These are phyloP conservation scores for Athalia circularis DNA, from an alignment of 2,888 invertebrate species.

Conservation along the genomic window DNA sequence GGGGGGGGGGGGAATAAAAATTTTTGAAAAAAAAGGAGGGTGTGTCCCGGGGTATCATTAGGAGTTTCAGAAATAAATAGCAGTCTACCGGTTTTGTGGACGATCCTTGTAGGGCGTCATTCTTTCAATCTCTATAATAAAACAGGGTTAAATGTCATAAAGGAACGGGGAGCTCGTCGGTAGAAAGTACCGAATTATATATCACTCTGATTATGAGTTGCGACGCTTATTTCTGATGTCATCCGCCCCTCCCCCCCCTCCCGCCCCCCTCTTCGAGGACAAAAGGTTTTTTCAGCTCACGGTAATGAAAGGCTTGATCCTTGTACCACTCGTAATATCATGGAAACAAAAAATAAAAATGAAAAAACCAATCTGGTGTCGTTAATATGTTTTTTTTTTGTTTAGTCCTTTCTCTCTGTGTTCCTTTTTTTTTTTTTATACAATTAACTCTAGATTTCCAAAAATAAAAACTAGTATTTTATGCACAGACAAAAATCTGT, in stretches of 20 bases:
- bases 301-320: constrained; percentile 64
- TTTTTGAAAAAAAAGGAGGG: background rate
- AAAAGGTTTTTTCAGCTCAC: constrained; percentile 60
- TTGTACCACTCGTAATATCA: constrained; percentile 47
- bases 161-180: too few species aligned
- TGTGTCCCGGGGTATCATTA: background rate
- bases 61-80: background rate
- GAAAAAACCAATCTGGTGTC: too few species aligned
- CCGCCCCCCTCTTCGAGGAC: constrained; percentile 51
- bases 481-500: too few species aligned
- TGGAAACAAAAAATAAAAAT: too few species aligned
- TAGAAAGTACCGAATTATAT: too few species aligned
- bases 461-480: too few species aligned
- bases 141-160: too few species aligned
- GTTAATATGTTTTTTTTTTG: too few species aligned
- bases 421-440: too few species aligned
- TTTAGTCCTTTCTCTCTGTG: too few species aligned
- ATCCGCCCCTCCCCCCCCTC: constrained; percentile 17
- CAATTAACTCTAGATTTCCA: too few species aligned
- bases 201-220: background rate
- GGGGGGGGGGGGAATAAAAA: too few species aligned
- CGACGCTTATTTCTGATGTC: constrained; percentile 48
- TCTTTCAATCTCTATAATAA: background rate
- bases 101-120: background rate
- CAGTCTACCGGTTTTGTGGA: background rate